A percentile compares a stretch with the other conserved stretches of the same genome.
Conservation (phyloP, 2,888 invertebrate species). For the Willowsia nigromaculata region DNA sequence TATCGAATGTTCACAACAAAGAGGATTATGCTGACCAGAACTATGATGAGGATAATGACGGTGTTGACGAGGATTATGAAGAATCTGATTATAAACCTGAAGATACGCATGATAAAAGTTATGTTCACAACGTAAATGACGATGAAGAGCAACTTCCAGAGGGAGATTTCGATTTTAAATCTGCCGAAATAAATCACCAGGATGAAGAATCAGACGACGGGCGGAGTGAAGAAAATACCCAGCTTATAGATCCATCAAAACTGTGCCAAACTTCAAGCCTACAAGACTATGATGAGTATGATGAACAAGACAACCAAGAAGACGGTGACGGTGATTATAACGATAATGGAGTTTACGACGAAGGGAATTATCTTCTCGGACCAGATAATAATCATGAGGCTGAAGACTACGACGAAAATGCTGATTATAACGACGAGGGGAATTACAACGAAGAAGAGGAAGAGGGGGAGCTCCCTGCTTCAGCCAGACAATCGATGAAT, state of each 20-base stretch:
- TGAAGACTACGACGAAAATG: neutral
- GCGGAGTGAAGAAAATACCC: neutral
- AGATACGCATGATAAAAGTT: neutral
- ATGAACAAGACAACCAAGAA: slow-evolving; percentile 18
- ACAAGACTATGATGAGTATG: neutral
- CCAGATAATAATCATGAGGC: too few relatives aligned
- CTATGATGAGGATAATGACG: neutral
- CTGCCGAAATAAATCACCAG: neutral
- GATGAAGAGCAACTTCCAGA: slow-evolving; percentile 49
- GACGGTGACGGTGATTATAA: neutral
- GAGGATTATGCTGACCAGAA: neutral
- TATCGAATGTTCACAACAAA: neutral
- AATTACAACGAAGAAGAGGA: neutral
- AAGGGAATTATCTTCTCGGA: too few relatives aligned
- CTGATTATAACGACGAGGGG: neutral
- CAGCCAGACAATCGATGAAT: neutral
- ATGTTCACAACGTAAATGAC: neutral
- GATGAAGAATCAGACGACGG: neutral
- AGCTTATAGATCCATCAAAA: neutral
- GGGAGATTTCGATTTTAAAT: slow-evolving; percentile 19
- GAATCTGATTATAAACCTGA: slow-evolving; percentile 14
- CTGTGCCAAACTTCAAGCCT: neutral
- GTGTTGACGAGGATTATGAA: slow-evolving; percentile 26
- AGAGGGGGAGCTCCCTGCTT: neutral
- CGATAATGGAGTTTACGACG: neutral